Base-by-base conservation (phyloP, 2,113 vertebrate species). In the Taxidea taxus region DNA sequence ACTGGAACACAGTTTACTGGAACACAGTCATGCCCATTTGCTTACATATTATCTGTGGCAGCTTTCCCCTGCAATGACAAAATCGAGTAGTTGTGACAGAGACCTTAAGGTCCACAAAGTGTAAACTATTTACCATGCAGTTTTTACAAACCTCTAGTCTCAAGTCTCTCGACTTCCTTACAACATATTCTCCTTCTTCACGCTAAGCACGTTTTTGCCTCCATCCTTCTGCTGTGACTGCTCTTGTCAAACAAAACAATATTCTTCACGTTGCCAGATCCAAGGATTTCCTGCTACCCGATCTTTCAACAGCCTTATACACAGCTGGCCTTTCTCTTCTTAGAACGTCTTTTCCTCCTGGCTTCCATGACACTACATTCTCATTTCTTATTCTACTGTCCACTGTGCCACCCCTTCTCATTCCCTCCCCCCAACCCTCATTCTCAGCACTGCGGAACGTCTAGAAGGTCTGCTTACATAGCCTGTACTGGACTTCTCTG, bases 171-270 rank as follows among this genome's bases (percentile, higher is more conserved):
- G 6, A 2, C 21, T 88, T 93, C 20, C 51, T 78, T 14, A 42
- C 39, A 25, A 64, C 47, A 47, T 21, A 25, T 66, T 62, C 44
- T 80, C 11, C 54, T 80, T 7, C 66, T 49, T 83, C 74, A 37
- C 23, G 83, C 66, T 42, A 15, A 4, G 34, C 44, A 18, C 2
- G 6, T 31, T 62, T 68, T 20, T 80, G 23, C n/a, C 29, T 84
- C 34, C 27, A 20, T 51, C 58, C 49, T 47, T 80, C 23, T 16
- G 18, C 47, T 37, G 4, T 7, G 51, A 51, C 54, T 72, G 13
- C 13, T 66, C 37, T 91, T 74, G 58, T 95, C 37, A 68, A 91
- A 42, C 11, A 96, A 87, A 97, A 84, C 37, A 84, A 1, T 70
- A 60, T 83, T 97, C 93, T 77, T 56, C n/a, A 27, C 18, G 81